These are phyloP conservation scores for Zaprionus tsacasi DNA, from an alignment of 1,140 invertebrate genomes.

Conservation along the genomic window DNA sequence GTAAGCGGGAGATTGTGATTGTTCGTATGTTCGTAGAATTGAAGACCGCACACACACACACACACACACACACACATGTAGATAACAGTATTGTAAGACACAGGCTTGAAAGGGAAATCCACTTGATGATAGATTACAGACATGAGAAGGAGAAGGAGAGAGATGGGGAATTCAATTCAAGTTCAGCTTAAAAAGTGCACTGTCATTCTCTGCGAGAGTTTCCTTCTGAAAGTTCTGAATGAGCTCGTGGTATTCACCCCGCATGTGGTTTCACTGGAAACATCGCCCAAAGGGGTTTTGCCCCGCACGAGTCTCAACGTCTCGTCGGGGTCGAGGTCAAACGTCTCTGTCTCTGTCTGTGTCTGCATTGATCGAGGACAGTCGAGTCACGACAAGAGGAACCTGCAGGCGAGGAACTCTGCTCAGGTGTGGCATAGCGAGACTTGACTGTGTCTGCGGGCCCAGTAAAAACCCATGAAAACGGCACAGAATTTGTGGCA, in stretches of 20 bases:
- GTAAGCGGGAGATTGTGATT: slow-evolving; percentile 6
- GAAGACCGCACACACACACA: slow-evolving; percentile 13
- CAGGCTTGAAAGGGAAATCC: slow-evolving; percentile 42
- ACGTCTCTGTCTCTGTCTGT: not conserved
- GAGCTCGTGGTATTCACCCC: not conserved
- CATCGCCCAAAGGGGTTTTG: not conserved
- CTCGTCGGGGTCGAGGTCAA: slow-evolving; percentile 12
- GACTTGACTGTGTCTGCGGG: not conserved
- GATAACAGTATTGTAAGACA: not conserved
- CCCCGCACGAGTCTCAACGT: not conserved
- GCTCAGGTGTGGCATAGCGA: not conserved
- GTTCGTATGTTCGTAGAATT: slow-evolving; percentile 1
- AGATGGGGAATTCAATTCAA: slow-evolving; percentile 35
- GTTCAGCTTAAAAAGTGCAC: slow-evolving; percentile 32
- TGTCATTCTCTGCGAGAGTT: not conserved
- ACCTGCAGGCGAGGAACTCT: not conserved
- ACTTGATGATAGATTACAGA: slow-evolving; percentile 18
- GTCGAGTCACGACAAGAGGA: not conserved
- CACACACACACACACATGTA: slow-evolving; percentile 8
- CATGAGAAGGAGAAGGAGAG: not conserved
- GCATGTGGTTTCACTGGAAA: not conserved
- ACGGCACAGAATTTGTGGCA: slow-evolving; percentile 80
- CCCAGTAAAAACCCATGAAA: slow-evolving; percentile 47
- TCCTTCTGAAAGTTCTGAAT: slow-evolving; percentile 20
- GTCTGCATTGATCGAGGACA: not conserved